Base-by-base conservation (phyloP, 1,140 invertebrate species). In the Caerostris darwini region DNA sequence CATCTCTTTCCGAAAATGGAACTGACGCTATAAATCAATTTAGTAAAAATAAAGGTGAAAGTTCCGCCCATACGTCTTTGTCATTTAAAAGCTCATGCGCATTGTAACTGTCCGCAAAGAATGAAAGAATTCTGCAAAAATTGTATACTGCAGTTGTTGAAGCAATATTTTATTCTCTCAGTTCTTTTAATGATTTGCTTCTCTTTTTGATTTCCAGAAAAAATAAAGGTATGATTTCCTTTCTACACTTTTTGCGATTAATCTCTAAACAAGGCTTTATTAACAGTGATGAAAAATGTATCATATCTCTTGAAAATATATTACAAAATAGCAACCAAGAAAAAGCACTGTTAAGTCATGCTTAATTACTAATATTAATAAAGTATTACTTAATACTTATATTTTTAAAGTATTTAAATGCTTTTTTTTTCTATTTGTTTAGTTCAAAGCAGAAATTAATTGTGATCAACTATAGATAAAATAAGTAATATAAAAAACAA, bases 61-160 rank as follows among this genome's bases (percentile, higher is more conserved):
- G 71, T 77, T 77, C 71, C 71, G 50, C 50, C 71, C 53, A 77
- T 77, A 5, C 10, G 10, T 77, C 71, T 77, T 77, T 77, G 71
- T 77, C 71, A 77, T 77, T 77, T 77, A 12, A 7, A 50, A 34
- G 34, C 10, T 77, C 34, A 34, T 77, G 71, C 4, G 5, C 50
- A 8, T 77, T 53, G 71, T 77, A 77, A 77, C 71, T 77, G 71
- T 77, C 71, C 53, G 3, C 4, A 4, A 53, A 50, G 14, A 10
- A 34, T 14, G 34, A 34, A 77, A 8, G 69, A 50, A 77, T 3
- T 3, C 34, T 77, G 71, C 53, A 77, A 50, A 77, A 50, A 77
- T 77, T 77, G 50, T 77, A 77, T 50, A 77, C 71, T 77, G 34
- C 71, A 77, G 71, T 77, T 77, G 71, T 53, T 77, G 71, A 77